Percentiles rank a stretch among this genome's conserved stretches.
These are phyloP conservation scores for Epizoanthus rinbou DNA, from an alignment of 92 coral and sea anemone genomes.

Conservation along the genomic window DNA sequence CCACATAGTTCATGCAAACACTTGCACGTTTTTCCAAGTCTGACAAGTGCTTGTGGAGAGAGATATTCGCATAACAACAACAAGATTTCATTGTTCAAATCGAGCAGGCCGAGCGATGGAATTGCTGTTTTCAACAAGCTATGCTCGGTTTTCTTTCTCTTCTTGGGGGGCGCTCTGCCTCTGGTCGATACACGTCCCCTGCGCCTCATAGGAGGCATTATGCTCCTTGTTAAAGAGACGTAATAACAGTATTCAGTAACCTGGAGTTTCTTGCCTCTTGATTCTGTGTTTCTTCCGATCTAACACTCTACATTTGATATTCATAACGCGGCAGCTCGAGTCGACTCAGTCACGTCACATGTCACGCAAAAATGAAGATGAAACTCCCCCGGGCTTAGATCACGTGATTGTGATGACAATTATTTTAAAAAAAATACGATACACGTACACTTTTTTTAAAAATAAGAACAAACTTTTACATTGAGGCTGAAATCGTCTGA, in stretches of 20 bases:
- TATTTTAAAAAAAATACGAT: too few relatives aligned
- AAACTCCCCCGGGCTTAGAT: conserved; percentile 25
- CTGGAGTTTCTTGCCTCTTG: neutral
- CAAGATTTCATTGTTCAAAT: conserved; percentile 30
- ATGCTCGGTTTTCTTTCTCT: conserved; percentile 24
- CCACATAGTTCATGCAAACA: conserved; percentile 13
- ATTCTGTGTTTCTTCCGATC: neutral
- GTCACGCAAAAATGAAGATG: conserved; percentile 24
- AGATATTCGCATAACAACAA: conserved; percentile 39
- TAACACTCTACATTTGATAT: neutral
- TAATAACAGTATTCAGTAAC: neutral
- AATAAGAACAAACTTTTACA: too few relatives aligned
- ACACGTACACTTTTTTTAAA: too few relatives aligned
- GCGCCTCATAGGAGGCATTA: conserved; percentile 24
- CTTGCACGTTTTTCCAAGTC: conserved; percentile 31
- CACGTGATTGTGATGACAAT: conserved; percentile 3
- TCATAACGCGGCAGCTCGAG: neutral
- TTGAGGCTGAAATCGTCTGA: too few relatives aligned
- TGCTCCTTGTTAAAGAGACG: neutral
- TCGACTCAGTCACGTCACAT: conserved; percentile 7
- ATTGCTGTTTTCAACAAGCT: neutral
- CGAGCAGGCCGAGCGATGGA: conserved; percentile 2
- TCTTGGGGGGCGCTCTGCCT: conserved; percentile 2
- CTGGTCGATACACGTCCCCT: neutral
- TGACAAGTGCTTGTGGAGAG: conserved; percentile 14